Base-by-base conservation (phyloP, 2,888 invertebrate genomes). In the Myathropa florea region DNA sequence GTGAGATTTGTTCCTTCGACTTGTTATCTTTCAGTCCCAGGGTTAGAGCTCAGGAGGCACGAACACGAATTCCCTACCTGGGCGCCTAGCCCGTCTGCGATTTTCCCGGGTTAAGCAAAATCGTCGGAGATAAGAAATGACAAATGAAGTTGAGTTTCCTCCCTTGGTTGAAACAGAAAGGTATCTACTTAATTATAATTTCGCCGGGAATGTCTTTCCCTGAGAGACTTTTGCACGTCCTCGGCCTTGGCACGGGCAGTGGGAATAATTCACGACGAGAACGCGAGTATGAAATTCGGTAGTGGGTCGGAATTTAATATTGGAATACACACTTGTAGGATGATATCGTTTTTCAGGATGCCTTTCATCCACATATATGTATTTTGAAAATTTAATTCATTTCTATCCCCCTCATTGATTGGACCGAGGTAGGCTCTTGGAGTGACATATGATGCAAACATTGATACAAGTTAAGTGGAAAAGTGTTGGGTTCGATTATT, bases 51-150 rank as follows among this genome's bases (percentile, higher is more conserved):
- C 46, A 46, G 46, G 46, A 46, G 46, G 18, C 46, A 46, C 46
- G 46, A 18, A 7, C 18, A 46, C 46, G 39, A 46, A 46, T 46
- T 46, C 39, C 39, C 39, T 3, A 46, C 4, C 4, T 4, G 39
- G 18, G 39, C n/a, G 39, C n/a, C n/a, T 7, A 4, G n/a, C 14
- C 7, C 18, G n/a, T 18, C 4, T 46, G 59, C 24, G 63, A 68
- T 64, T 30, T 33, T 23, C 53, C 21, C 14, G 26, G 46, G 46
- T 46, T 21, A 70, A 70, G 36, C 64, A 39, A 65, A 83, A 82
- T 77, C 61, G 71, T 55, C 67, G 55, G 6, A 68, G 78, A 83
- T 78, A 83, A 75, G 39, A 68, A 57, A 78, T 83, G 72, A 83
- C 67, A 83, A 83, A 83, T 78, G 78, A 63, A 67, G 61, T 68